Percentiles rank a stretch among this genome's conserved stretches.
phyloP scores from a whole-genome alignment of 2,113 vertebrate genomes.

The Taurulus bubalis region DNA sequence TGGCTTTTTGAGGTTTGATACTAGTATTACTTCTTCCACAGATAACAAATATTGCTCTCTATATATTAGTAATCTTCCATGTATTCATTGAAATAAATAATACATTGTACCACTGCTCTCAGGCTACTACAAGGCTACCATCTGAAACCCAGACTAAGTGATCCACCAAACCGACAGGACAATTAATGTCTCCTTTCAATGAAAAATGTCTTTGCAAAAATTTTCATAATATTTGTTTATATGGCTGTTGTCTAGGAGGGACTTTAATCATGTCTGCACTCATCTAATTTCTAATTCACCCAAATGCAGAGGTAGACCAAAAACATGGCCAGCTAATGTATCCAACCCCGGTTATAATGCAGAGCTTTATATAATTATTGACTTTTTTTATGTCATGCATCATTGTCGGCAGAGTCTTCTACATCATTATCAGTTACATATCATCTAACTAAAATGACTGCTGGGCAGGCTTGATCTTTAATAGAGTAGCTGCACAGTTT shows the following conservation, averaged over 20 bases:
- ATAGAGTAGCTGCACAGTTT: constrained; percentile 1
- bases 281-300: background rate
- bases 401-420: background rate
- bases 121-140: background rate
- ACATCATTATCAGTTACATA: background rate
- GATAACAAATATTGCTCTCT: background rate
- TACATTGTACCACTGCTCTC: background rate
- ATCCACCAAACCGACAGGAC: background rate
- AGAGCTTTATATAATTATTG: background rate
- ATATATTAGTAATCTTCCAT: background rate
- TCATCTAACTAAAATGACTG: background rate
- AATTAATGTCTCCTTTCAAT: background rate
- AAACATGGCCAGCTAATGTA: background rate
- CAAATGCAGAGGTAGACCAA: background rate
- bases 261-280: background rate
- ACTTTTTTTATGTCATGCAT: background rate
- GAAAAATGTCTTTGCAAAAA: background rate
- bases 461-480: background rate
- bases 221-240: background rate
- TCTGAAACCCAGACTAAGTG: background rate
- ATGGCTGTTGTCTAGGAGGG: background rate
- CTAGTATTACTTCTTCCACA: background rate
- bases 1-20: background rate
- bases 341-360: background rate
- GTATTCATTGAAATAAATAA: background rate